phyloP scores from a whole-genome alignment of 2,797 vertebrate genomes.

The Lindbergichthys nudifrons region DNA sequence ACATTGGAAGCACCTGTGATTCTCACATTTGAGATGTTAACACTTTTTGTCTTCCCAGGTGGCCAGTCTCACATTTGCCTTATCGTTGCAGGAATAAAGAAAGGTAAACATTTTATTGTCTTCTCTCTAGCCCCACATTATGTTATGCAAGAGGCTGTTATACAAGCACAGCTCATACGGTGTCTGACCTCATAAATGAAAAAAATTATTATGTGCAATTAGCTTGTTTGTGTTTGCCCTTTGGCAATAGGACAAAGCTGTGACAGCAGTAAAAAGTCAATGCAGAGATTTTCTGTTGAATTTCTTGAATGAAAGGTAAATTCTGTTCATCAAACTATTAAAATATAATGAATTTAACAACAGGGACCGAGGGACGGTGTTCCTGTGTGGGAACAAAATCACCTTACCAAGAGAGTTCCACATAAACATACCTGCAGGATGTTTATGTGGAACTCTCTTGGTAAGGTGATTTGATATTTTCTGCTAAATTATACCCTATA shows the following conservation, averaged over 20 bases:
- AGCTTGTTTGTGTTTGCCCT: slow-evolving; percentile 24
- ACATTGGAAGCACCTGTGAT: slow-evolving; percentile 15
- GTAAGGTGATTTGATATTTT: background rate
- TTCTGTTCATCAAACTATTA: background rate
- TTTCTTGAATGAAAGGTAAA: slow-evolving; percentile 15
- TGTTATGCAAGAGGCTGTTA: slow-evolving; percentile 27
- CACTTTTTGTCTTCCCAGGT: slow-evolving; percentile 21
- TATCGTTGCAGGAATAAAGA: slow-evolving; percentile 1
- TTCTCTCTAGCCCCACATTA: background rate
- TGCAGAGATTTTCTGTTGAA: background rate
- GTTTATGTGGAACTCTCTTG: background rate
- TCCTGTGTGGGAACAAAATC: background rate
- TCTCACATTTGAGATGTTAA: slow-evolving; percentile 24
- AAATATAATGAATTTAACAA: background rate
- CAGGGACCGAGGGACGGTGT: background rate
- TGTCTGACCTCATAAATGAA: slow-evolving; percentile 15
- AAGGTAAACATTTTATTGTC: background rate
- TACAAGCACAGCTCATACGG: slow-evolving; percentile 31
- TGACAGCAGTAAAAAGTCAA: background rate
- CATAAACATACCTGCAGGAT: background rate
- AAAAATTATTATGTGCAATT: slow-evolving; percentile 7
- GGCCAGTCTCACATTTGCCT: background rate
- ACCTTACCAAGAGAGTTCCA: no score
- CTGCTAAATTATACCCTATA: no score
- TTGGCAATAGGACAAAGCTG: slow-evolving; percentile 9